Percentiles rank a stretch among this genome's conserved stretches.
Conservation (phyloP, 2,113 vertebrate genomes). For the Sminthopsis crassicaudata region DNA sequence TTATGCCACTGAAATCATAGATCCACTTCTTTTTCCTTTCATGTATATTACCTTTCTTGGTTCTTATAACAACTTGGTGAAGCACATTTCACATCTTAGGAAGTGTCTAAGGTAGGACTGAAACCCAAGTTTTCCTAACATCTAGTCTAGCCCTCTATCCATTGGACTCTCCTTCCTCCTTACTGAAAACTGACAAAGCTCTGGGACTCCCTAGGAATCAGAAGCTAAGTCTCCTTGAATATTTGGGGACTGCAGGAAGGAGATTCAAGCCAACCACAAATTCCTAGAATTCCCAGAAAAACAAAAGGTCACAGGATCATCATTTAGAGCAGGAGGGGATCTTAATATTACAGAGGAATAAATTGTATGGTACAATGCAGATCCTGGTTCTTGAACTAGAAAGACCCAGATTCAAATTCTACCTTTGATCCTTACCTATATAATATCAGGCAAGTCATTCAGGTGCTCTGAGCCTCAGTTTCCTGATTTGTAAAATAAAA, state of each 20-base stretch:
- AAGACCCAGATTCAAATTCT: not conserved
- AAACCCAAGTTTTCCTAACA: not conserved
- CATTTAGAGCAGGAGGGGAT: not conserved
- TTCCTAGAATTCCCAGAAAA: not conserved
- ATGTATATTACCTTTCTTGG: not conserved
- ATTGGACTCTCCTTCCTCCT: not conserved
- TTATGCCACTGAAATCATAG: not conserved
- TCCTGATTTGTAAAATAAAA: not conserved
- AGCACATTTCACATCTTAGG: not conserved
- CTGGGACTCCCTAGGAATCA: not conserved
- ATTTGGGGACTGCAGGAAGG: not conserved
- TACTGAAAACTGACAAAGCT: not conserved
- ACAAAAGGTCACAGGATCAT: not conserved
- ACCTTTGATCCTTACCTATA: not conserved
- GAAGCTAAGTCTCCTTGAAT: not conserved
- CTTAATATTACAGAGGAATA: not conserved
- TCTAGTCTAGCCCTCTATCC: not conserved
- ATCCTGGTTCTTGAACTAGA: not conserved
- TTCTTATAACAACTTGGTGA: not conserved
- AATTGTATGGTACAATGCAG: not conserved
- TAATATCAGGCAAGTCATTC: not conserved
- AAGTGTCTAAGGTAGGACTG: not conserved
- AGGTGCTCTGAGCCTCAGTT: not conserved
- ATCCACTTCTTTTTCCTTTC: not conserved
- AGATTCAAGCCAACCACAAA: not conserved